Percentiles rank a stretch among this genome's conserved stretches.
Conservation (phyloP, 2,888 invertebrate genomes). For the Apamea crenata region DNA sequence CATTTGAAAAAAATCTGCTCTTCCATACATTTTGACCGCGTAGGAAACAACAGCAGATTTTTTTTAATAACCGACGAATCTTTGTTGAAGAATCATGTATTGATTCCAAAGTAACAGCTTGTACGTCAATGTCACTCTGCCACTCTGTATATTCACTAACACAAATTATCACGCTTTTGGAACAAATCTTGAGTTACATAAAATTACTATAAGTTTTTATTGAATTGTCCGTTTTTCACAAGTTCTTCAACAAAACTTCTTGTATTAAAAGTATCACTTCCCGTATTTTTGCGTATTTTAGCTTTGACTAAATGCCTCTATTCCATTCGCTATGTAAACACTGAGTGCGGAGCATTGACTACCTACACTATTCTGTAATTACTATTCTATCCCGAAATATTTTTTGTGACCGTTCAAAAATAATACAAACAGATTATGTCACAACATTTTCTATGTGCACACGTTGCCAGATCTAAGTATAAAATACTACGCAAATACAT, state of each 20-base stretch:
- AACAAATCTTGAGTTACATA: not conserved
- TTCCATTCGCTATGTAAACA: not conserved
- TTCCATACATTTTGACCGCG: not conserved
- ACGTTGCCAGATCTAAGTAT: conserved; percentile 40
- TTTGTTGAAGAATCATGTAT: no score
- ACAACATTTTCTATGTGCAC: conserved; percentile 18
- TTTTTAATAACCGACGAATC: not conserved
- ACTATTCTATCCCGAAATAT: conserved; percentile 8
- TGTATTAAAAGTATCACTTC: no score
- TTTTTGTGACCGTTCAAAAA: conserved; percentile 38
- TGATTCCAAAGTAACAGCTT: no score
- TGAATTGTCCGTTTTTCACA: not conserved
- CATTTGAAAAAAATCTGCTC: no score
- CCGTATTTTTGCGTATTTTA: not conserved
- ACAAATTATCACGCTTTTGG: not conserved
- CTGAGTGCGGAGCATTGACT: conserved; percentile 11
- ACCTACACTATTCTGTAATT: conserved; percentile 12
- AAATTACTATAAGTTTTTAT: not conserved
- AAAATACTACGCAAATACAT: conserved; percentile 43
- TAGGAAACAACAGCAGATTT: not conserved
- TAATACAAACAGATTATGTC: conserved; percentile 26
- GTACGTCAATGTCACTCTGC: no score
- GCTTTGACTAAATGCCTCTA: not conserved
- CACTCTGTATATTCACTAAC: no score
- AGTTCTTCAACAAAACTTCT: not conserved